Evolutionary conservation across 2,888 invertebrate genomes (phyloP), one percentile per base, ranked within the genome.

Genomic region (Melanchra persicariae): DNA sequence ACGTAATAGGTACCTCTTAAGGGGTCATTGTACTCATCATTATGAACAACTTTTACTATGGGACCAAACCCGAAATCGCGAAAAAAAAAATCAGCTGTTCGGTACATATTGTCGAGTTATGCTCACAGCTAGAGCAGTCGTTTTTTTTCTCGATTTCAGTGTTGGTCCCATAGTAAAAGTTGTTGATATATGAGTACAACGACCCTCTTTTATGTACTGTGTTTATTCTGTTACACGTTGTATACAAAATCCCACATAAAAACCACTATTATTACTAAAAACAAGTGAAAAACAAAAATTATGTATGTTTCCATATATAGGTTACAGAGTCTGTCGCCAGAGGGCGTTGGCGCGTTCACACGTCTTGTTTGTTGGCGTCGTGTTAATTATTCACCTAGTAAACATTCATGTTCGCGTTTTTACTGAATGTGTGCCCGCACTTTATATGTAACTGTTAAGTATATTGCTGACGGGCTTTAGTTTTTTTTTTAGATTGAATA

Each of bases 321-420:
- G 87, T 88, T 86, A 86, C 81, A 79, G 64, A 43, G 68, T 76
- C 77, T 81, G 84, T 81, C 85, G 84, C 85, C 69, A 86, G 83
- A 83, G 85, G 84, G 87, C 83, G 85, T 66, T 75, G 71, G 63
- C 83, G 86, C 87, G 87, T 91, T 93, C 91, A 91, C 93, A 92
- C 91, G 88, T 91, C 91, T 91, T 91, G 91, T 92, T 90, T 91
- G 89, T 89, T 88, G 83, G 85, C 81, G 57, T 61, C 49, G 68
- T 55, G 74, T 93, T 91, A 91, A 92, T 92, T 92, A 93, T 93
- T 91, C 91, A 93, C 72, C 77, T 74, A 82, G 89, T 89, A 91
- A 91, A 93, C 90, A 89, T 83, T 80, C 86, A 83, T 85, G 88
- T 82, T 80, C 85, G 87, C 85, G 85, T 91, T 92, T 91, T 92